Base-by-base conservation (phyloP, 2,797 vertebrate species). In the Apodemus agrarius region DNA sequence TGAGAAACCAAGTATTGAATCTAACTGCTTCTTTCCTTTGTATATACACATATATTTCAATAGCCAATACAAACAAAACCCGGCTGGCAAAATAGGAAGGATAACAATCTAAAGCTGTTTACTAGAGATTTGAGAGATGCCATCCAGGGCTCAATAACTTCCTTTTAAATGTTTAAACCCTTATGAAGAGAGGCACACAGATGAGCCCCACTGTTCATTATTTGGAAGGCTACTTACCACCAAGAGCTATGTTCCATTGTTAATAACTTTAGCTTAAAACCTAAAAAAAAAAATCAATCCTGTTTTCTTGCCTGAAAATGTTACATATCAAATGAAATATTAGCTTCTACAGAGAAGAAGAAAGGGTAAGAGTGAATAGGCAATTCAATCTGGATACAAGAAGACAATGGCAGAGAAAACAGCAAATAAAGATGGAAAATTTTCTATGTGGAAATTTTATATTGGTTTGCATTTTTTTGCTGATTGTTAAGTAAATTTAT, bases 151-250 rank as follows among this genome's bases (percentile, higher is more conserved):
- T 81, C 75, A 54, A 75, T 88, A 34, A 19, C 40, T 95, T 31
- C 49, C 16, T 96, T 95, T 80, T 82, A 90, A 82, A 19, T 91
- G 83, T 89, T 96, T 80, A 91, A 94, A 81, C 34, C 92, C 17
- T 94, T 78, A 89, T 65, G 29, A 69, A 95, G 21, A 2, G 0
- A 90, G 75, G 16, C 17, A 86, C 54, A 75, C 19, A 93, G 37
- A 94, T 57, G 29, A 89, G 12, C 22, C 26, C 26, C 49, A 16
- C 22, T 61, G 89, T 72, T 89, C 74, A 88, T 81, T 89, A 74
- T 87, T 96, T 67, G 2, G 14, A 85, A 93, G 59, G 67, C 76
- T 82, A 78, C 76, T 31, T 81, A 74, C 76, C 52, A 90, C 76
- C 74, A 86, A 91, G 59, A 96, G 29, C 88, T 92, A 52, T 87